Base-by-base conservation (phyloP, 2,888 invertebrate species). In the Myopa testacea region DNA sequence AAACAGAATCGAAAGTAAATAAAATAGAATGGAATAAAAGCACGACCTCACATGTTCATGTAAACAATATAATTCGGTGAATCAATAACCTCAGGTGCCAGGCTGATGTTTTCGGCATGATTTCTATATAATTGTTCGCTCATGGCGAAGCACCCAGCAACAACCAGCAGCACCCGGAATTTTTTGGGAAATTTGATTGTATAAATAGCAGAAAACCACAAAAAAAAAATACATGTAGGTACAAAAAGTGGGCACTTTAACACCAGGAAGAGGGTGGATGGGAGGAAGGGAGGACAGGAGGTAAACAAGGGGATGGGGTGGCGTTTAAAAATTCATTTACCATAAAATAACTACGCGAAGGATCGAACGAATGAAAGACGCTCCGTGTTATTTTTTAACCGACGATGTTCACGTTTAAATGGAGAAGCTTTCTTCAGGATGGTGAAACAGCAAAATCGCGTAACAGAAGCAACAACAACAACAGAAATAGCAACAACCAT, bases 81-180 rank as follows among this genome's bases (percentile, higher is more conserved):
- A 73, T 77, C 73, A 77, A 77, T 77, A 77, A 73, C 67, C 73
- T 67, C 77, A 77, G 77, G 77, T 77, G 71, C 71, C 37, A 63
- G 34, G 55, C 16, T 55, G 55, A 16, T n/a, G 55, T n/a, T 55
- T n/a, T n/a, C 16, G n/a, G 5, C 67, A 75, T 38, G 37, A 50
- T 74, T 74, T 65, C 52, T 34, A 26, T 55, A 75, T 34, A 12
- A 16, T 63, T 34, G 4, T 63, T 19, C 37, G n/a, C 16, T 55
- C 55, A 55, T 55, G 55, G 55, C 55, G 55, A n/a, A n/a, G 55
- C 14, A 12, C 55, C 55, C 4, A 4, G 55, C 55, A n/a, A 55
- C 14, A 4, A 6, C 55, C 55, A 55, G 16, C 55, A n/a, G 45
- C 55, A 4, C 14, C 55, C 10, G 10, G 14, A 16, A 55, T 14